phyloP scores from a whole-genome alignment of 1,140 invertebrate genomes.

The Leptestheria dahalacensis region DNA sequence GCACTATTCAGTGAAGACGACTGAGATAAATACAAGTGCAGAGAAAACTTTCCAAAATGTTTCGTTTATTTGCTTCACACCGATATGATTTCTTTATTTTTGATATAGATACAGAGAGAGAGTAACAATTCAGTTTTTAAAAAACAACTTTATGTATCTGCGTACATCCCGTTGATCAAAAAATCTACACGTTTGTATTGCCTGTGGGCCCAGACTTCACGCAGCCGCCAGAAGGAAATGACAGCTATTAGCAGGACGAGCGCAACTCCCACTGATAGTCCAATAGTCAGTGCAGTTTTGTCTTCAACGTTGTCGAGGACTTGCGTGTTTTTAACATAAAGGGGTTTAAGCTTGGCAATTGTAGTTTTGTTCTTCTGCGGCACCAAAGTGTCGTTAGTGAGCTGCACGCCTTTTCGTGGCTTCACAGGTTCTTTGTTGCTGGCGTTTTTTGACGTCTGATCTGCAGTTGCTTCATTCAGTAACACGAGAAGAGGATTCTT shows the following conservation, averaged over 20 bases:
- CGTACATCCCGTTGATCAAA: slow-evolving; percentile 15
- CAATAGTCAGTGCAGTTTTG: slow-evolving; percentile 9
- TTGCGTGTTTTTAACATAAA: neutral
- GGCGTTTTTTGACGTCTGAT: slow-evolving; percentile 2
- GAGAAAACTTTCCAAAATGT: too few relatives aligned
- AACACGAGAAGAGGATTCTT: too few relatives aligned
- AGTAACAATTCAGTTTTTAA: neutral
- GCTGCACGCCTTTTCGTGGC: slow-evolving; percentile 9
- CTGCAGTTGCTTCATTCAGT: too few relatives aligned
- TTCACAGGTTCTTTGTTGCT: slow-evolving; percentile 7
- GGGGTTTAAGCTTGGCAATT: neutral
- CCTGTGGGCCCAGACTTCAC: slow-evolving; percentile 10
- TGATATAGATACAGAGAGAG: neutral
- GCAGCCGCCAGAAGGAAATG: slow-evolving; percentile 2
- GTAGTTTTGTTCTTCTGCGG: neutral
- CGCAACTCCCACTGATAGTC: slow-evolving; percentile 5
- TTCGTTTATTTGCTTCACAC: too few relatives aligned
- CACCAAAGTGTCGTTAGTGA: neutral
- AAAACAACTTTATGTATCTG: slow-evolving; percentile 2
- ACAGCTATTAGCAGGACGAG: slow-evolving; percentile 1
- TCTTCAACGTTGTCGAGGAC: neutral
- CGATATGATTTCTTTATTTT: too few relatives aligned
- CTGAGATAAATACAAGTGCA: neutral
- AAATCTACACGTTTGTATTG: slow-evolving; percentile 15
- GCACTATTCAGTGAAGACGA: slow-evolving; percentile 4